Conservation (phyloP, 2,888 invertebrate genomes). For the Cantharis rufa region DNA sequence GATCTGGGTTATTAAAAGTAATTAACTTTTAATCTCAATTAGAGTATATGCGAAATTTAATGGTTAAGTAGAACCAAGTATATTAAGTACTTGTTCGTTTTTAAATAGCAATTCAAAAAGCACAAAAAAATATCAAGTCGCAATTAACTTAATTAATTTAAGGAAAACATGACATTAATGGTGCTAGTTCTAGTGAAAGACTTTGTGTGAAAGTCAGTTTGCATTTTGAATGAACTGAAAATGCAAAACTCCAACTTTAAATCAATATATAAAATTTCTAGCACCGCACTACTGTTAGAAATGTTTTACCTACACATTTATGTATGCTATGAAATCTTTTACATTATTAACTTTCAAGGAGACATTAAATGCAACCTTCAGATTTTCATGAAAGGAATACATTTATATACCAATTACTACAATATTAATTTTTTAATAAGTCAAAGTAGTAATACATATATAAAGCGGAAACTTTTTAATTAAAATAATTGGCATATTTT, state of each 20-base stretch:
- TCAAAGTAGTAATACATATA: too few species aligned
- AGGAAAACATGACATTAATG: not conserved
- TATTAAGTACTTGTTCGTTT: not conserved
- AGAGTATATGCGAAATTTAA: not conserved
- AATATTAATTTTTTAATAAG: not conserved
- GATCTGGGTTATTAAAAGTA: too few species aligned
- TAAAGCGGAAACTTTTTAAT: too few species aligned
- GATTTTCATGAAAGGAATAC: not conserved
- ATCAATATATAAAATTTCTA: not conserved
- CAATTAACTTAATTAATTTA: not conserved
- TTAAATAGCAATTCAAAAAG: not conserved
- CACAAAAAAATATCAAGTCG: not conserved
- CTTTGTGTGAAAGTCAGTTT: not conserved
- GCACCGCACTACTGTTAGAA: not conserved
- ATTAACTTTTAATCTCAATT: not conserved
- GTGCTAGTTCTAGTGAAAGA: not conserved
- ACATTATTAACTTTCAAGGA: not conserved
- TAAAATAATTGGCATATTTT: too few species aligned
- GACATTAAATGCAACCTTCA: not conserved
- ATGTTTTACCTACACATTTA: not conserved
- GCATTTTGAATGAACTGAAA: not conserved
- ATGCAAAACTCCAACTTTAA: not conserved
- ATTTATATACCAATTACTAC: not conserved
- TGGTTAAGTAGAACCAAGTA: not conserved
- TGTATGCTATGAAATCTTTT: not conserved